phyloP scores from a whole-genome alignment of 2,797 vertebrate genomes.

The Acestrorhynchus altus region DNA sequence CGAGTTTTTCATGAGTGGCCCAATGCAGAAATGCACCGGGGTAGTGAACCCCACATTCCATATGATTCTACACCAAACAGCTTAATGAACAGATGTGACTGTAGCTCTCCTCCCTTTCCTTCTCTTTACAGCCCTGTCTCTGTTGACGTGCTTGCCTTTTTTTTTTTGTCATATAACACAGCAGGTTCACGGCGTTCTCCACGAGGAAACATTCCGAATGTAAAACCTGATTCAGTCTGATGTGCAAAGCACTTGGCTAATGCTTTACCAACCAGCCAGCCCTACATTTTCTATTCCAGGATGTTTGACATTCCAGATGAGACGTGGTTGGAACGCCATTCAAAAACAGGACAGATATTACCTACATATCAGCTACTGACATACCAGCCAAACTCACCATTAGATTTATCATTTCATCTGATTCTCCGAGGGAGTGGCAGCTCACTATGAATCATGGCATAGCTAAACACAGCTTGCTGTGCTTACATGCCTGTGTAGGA shows the following conservation, averaged over 20 bases:
- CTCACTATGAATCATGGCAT: slow-evolving; percentile 46
- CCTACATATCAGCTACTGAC: slow-evolving; percentile 11
- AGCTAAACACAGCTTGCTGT: slow-evolving; percentile 43
- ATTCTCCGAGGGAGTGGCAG: slow-evolving; percentile 43
- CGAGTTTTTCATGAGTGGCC: not conserved
- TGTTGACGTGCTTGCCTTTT: not conserved
- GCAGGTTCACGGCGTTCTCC: not conserved
- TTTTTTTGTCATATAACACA: not conserved
- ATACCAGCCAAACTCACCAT: slow-evolving; percentile 14
- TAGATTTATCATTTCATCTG: slow-evolving; percentile 26
- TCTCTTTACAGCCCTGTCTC: not conserved
- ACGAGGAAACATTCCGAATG: not conserved
- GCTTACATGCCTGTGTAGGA: slow-evolving; percentile 27
- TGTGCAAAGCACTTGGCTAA: slow-evolving; percentile 13
- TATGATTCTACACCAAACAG: not conserved
- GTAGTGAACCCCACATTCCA: not conserved
- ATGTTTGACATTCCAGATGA: not conserved
- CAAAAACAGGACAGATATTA: slow-evolving; percentile 16
- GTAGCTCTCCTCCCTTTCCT: not conserved
- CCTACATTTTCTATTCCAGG: not conserved
- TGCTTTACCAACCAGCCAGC: not conserved
- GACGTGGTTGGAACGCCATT: not conserved
- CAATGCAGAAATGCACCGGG: not conserved
- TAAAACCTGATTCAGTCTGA: not conserved
- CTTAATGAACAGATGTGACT: not conserved